These are phyloP conservation scores for Puntigrus tetrazona DNA, from an alignment of 2,113 vertebrate genomes.

Conservation along the genomic window DNA sequence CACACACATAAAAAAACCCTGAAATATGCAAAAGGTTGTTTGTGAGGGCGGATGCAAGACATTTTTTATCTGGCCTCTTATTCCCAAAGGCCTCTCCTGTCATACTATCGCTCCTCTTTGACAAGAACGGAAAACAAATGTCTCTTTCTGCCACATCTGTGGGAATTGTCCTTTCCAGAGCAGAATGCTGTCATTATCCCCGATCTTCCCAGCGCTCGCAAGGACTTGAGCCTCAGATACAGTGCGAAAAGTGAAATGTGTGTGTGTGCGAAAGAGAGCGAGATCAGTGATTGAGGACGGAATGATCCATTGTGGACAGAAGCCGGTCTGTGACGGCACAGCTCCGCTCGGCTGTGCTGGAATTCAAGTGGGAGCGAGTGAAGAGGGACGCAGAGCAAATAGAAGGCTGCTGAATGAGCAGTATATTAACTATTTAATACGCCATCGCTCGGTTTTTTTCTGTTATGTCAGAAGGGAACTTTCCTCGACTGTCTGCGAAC, in stretches of 20 bases:
- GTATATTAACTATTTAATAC: conserved; percentile 55
- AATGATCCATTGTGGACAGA: conserved; percentile 56
- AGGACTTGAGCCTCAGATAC: conserved; percentile 35
- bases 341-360: conserved; percentile 48
- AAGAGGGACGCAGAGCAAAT: conserved; percentile 48
- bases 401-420: conserved; percentile 55
- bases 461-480: conserved; percentile 8
- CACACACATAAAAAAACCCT: not conserved
- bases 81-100: conserved; percentile 22
- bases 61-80: conserved; percentile 22
- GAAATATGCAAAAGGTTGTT: conserved; percentile 19
- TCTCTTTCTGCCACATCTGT: conserved; percentile 72
- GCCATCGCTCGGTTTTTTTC: conserved; percentile 72
- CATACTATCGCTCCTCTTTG: conserved; percentile 8
- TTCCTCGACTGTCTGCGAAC: conserved; percentile 38
- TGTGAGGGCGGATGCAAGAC: not conserved
- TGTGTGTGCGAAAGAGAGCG: conserved; percentile 62
- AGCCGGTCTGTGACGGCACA: conserved; percentile 43
- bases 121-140: conserved; percentile 65
- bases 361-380: conserved; percentile 63
- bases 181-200: conserved; percentile 77
- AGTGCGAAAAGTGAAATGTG: conserved; percentile 57
- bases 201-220: conserved; percentile 59
- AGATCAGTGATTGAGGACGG: conserved; percentile 70
- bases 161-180: conserved; percentile 72